A percentile compares a stretch with the other conserved stretches of the same genome.
Evolutionary conservation across 2,888 invertebrate genomes (phyloP).

Genomic region (Hirudinaria manillensis): DNA sequence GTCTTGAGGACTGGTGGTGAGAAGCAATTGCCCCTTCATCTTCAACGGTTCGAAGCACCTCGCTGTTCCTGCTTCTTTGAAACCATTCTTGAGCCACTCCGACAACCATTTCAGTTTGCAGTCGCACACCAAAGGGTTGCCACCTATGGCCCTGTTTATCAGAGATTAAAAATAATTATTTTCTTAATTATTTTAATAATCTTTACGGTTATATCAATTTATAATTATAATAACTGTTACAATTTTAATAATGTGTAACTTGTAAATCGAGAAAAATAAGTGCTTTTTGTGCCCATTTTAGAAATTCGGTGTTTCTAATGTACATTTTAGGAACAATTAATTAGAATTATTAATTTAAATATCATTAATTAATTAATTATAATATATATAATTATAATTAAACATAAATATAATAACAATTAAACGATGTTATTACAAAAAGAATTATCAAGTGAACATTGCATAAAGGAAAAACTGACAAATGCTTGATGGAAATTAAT

Average conservation of each 20-base stretch:
- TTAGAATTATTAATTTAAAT: too few relatives aligned
- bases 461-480: neutral
- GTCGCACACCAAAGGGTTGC: neutral
- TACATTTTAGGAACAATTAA: too few relatives aligned
- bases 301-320: too few relatives aligned
- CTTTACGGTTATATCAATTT: neutral
- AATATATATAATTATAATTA: too few relatives aligned
- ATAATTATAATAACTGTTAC: neutral
- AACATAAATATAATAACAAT: too few relatives aligned
- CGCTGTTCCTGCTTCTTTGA: constrained; percentile 1
- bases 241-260: too few relatives aligned
- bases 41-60: neutral
- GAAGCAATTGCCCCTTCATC: neutral
- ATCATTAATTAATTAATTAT: too few relatives aligned
- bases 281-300: too few relatives aligned
- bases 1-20: neutral
- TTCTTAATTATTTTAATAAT: neutral
- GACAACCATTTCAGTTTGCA: neutral
- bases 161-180: neutral
- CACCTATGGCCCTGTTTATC: neutral
- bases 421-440: too few relatives aligned
- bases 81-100: neutral
- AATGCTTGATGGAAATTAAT: neutral
- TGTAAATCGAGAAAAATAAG: too few relatives aligned
- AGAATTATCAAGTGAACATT: too few relatives aligned